Percentiles rank a stretch among this genome's conserved stretches.
Evolutionary conservation across 2,797 vertebrate genomes (phyloP).

Genomic region (Setipinna tenuifilis): DNA sequence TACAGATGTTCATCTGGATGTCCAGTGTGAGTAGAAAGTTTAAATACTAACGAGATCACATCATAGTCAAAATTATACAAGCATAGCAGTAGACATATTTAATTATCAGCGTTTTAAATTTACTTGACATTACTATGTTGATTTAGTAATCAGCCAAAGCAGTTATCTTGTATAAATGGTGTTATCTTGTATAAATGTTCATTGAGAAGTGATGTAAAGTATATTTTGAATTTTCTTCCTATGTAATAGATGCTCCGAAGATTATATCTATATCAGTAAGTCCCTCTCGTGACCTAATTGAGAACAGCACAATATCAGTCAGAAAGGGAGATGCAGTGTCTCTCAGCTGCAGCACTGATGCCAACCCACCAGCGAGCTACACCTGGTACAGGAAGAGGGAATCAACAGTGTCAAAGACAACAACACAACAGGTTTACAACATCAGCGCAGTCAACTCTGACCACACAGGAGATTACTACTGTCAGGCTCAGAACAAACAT

Average conservation of each 20-base stretch:
- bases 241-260: neutral
- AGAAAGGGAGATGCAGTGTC: neutral
- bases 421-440: neutral
- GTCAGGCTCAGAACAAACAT: neutral
- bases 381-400: neutral
- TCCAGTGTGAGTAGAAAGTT: slow-evolving; percentile 11
- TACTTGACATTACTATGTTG: no score
- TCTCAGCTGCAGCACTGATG: neutral
- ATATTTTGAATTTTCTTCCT: no score
- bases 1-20: neutral
- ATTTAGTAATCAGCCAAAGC: no score
- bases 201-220: no score
- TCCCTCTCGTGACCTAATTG: no score
- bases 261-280: neutral
- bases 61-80: no score
- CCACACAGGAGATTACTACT: neutral
- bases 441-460: neutral
- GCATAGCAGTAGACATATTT: no score
- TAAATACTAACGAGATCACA: no score
- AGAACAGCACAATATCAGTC: no score
- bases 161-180: no score
- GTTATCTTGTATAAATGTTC: no score
- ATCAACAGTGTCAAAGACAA: neutral
- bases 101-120: no score
- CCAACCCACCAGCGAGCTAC: neutral